Evolutionary conservation across 2,113 vertebrate genomes (phyloP).

Genomic region (Telmatochromis brichardi): DNA sequence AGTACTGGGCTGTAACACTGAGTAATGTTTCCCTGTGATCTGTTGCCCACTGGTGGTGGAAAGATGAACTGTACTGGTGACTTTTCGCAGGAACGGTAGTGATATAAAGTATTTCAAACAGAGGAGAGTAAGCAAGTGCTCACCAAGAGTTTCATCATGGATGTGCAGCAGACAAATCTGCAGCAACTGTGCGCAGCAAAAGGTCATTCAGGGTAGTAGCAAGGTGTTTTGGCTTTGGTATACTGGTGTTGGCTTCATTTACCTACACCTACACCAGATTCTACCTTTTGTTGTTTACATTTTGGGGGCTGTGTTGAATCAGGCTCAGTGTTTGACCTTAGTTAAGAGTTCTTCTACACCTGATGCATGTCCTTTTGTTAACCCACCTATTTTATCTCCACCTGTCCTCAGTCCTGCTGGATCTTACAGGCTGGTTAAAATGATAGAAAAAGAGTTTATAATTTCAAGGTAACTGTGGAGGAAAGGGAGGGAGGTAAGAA

Average conservation of each 20-base stretch:
- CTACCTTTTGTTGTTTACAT: neutral
- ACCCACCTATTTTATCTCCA: neutral
- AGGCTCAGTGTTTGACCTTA: neutral
- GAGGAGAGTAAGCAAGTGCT: neutral
- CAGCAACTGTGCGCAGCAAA: neutral
- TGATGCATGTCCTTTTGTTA: neutral
- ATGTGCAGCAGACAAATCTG: neutral
- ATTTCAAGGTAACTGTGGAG: neutral
- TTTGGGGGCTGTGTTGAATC: neutral
- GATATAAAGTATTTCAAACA: neutral
- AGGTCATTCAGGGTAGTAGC: neutral
- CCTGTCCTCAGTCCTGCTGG: neutral
- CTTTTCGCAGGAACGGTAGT: neutral
- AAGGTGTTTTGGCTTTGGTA: neutral
- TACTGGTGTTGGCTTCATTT: neutral
- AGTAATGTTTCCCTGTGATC: neutral
- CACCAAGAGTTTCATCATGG: neutral
- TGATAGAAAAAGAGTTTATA: neutral
- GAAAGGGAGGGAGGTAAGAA: neutral
- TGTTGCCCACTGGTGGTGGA: neutral
- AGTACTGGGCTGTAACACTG: neutral
- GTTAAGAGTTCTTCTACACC: neutral
- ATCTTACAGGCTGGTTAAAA: neutral
- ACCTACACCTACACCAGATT: neutral
- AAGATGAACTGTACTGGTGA: neutral